Percentiles rank a stretch among this genome's conserved stretches.
Evolutionary conservation across 2,888 invertebrate genomes (phyloP).

Genomic region (Isoperla grammatica): DNA sequence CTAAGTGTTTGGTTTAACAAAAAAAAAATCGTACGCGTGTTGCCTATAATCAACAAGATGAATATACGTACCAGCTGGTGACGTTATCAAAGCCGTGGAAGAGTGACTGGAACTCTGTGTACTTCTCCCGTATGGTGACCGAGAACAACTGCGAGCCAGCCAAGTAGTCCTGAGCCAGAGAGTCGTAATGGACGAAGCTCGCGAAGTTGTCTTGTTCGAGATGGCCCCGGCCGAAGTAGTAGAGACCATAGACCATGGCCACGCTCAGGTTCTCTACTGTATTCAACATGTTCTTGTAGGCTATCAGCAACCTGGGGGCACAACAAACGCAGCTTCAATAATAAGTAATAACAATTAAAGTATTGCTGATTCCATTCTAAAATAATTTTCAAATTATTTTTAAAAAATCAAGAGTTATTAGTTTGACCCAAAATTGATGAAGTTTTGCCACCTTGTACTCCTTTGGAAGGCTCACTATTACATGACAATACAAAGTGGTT

Average conservation of each 20-base stretch:
- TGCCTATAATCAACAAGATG: too few relatives aligned
- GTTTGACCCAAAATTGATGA: too few relatives aligned
- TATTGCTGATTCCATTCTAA: too few relatives aligned
- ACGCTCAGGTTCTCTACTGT: conserved; percentile 45
- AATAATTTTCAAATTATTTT: too few relatives aligned
- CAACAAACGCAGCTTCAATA: too few relatives aligned
- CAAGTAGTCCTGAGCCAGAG: conserved; percentile 43
- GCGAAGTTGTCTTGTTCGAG: conserved; percentile 39
- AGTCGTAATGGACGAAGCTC: conserved; percentile 41
- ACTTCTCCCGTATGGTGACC: conserved; percentile 37
- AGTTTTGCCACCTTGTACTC: too few relatives aligned
- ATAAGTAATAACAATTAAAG: too few relatives aligned
- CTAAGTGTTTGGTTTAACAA: too few relatives aligned
- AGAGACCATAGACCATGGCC: conserved; percentile 43
- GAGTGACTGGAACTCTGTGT: neutral
- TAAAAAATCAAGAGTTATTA: too few relatives aligned
- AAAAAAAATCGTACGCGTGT: too few relatives aligned
- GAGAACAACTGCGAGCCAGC: conserved; percentile 43
- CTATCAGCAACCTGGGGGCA: conserved; percentile 40
- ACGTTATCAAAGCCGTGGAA: neutral
- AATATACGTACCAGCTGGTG: neutral
- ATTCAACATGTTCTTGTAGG: conserved; percentile 45
- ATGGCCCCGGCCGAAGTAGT: conserved; percentile 41
- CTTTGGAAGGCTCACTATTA: too few relatives aligned
- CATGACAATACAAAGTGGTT: too few relatives aligned